Evolutionary conservation across 2,113 vertebrate genomes (phyloP).

Genomic region (Penelope pileata): DNA sequence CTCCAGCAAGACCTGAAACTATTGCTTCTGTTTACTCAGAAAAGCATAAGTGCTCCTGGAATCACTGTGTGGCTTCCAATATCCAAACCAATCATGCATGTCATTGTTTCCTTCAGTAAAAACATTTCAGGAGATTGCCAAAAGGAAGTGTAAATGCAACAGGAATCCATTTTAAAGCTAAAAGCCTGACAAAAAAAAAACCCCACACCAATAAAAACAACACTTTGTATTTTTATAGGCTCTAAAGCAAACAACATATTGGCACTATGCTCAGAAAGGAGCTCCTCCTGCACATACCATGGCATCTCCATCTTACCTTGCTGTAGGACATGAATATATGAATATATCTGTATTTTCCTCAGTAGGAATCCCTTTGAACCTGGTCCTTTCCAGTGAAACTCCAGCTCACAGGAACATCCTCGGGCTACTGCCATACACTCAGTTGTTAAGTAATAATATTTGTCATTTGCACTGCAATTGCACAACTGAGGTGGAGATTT

Average conservation of each 20-base stretch:
- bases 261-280: not conserved
- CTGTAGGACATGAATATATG: too few species aligned
- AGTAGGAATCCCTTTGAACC: not conserved
- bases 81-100: not conserved
- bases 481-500: rapidly evolving
- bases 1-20: not conserved
- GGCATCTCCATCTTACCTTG: not conserved
- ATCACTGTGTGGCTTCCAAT: not conserved
- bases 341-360: not conserved
- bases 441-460: not conserved
- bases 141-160: not conserved
- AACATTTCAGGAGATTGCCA: not conserved
- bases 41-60: not conserved
- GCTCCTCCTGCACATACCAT: not conserved
- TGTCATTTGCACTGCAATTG: not conserved
- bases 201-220: not conserved
- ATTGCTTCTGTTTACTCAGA: not conserved
- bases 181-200: not conserved
- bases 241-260: not conserved
- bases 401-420: not conserved
- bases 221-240: not conserved
- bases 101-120: not conserved
- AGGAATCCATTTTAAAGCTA: slow-evolving; percentile 6
- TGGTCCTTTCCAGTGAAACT: not conserved
- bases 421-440: not conserved